A percentile compares a stretch with the other conserved stretches of the same genome.
These are phyloP conservation scores for Drosophila limbata DNA, from an alignment of 2,888 invertebrate genomes.

Conservation along the genomic window DNA sequence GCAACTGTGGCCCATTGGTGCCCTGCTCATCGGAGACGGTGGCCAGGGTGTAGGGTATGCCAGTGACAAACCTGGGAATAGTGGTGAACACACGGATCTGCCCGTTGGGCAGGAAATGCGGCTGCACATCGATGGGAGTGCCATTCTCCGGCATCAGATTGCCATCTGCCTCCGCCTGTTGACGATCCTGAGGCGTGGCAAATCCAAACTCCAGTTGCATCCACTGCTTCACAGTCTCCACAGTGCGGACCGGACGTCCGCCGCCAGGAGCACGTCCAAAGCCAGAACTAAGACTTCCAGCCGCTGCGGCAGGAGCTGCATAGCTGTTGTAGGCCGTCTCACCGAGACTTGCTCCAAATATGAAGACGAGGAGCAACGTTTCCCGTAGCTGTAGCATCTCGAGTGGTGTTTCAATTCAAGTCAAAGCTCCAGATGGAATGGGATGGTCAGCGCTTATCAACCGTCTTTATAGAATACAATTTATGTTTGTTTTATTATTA, in stretches of 20 bases:
- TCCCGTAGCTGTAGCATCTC: slow-evolving; percentile 28
- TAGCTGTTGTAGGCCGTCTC: slow-evolving; percentile 13
- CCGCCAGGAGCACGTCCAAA: slow-evolving; percentile 12
- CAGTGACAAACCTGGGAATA: slow-evolving; percentile 90
- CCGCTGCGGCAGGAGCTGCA: background rate
- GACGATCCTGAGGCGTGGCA: slow-evolving; percentile 86
- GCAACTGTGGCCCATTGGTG: slow-evolving; percentile 86
- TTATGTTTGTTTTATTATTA: slow-evolving; percentile 7
- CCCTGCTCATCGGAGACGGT: slow-evolving; percentile 87
- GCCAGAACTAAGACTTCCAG: background rate
- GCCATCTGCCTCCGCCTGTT: slow-evolving; percentile 85
- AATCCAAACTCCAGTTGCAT: slow-evolving; percentile 89
- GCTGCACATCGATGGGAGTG: slow-evolving; percentile 87
- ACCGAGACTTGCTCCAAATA: background rate
- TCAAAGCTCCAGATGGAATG: slow-evolving; percentile 3
- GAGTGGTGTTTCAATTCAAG: slow-evolving; percentile 2
- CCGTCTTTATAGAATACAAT: slow-evolving; percentile 19
- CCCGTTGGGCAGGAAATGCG: slow-evolving; percentile 64
- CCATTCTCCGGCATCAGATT: slow-evolving; percentile 87
- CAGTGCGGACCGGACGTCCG: slow-evolving; percentile 26
- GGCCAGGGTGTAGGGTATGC: slow-evolving; percentile 90
- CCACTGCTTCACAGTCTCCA: slow-evolving; percentile 88
- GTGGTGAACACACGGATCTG: slow-evolving; percentile 89
- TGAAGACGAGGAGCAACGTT: slow-evolving; percentile 4
- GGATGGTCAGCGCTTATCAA: slow-evolving; percentile 34